Evolutionary conservation across 2,113 vertebrate species (phyloP), one percentile per base, ranked within the genome.

Genomic region (Dolichallabes microphthalmus): DNA sequence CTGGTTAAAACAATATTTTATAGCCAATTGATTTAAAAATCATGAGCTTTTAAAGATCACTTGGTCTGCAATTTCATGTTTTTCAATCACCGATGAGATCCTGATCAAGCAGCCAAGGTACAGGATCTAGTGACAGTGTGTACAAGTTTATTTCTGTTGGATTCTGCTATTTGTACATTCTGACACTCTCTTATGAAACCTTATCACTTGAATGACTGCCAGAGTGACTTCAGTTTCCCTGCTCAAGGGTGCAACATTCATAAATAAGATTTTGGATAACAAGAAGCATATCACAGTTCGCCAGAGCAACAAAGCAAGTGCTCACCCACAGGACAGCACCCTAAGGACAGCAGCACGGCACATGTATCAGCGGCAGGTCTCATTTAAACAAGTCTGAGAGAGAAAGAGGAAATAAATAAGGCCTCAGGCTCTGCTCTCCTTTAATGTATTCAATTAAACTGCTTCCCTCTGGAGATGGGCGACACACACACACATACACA

Each of bases 371-470:
- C 92, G 91, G 93, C 94, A 88, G 93, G 92, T 95, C 93, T 93
- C 90, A 90, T 94, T 95, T 95, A 95, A 95, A 94, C 95, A 95
- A 95, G 93, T 92, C 93, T 94, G 93, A 93, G 93, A 89, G 93
- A 92, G 92, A 92, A 92, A 92, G 92, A 83, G 84, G 92, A 95
- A 94, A 95, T 94, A 94, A 95, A 95, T 94, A 95, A 93, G 92
- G 93, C 95, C 94, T 89, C 88, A 68, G 92, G 95, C 94, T 88
- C 83, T 58, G 88, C 90, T 92, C 90, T 86, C 88, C 91, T 94
- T 94, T 96, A 96, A 96, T 95, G 95, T 94, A 94, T 95, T 95
- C 95, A 94, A 95, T 96, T 96, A 95, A 93, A 92, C 89, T 90
- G 90, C 92, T 91, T 93, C 92, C 93, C 94, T 94, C 94, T 93